Evolutionary conservation across 2,113 vertebrate genomes (phyloP), one percentile per base, ranked within the genome.

Genomic region (Colius striatus): DNA sequence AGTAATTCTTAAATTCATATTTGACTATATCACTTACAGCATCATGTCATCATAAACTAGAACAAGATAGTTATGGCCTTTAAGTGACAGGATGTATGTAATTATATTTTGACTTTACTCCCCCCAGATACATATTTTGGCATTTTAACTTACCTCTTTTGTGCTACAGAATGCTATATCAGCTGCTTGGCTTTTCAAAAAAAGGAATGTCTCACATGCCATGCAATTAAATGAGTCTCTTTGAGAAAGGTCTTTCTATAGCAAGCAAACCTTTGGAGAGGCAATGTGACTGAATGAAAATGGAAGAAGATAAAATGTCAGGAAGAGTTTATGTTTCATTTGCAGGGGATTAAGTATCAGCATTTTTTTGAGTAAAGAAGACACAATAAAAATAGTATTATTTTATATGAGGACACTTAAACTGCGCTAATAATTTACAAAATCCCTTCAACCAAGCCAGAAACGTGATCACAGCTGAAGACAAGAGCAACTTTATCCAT

Each of bases 41-140:
- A 81, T 81, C 85, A 27, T 95, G 68, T 93, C 67, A 80, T 89
- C 60, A 65, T 77, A 63, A 80, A 50, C 60, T 41, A 57, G 78
- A 95, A 85, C 60, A 91, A 85, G 85, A 84, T 29, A 32, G 26
- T 83, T 90, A 63, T 93, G 51, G 63, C 78, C 91, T 94, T 94
- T 93, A 93, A 89, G 85, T 86, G 88, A 84, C 76, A 92, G 92
- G 72, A 84, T 1, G 13, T 92, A 72, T 89, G 86, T 93, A 90
- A 65, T 30, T 90, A 27, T 95, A 90, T 96, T 95, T 95, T 96
- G 95, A 96, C 81, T 94, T 92, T 36, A 2, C 23, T 58, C 92
- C 86, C 61, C n/a, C 68, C 79, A 54, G 70, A 88, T 93, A 55
- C 93, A 76, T 11, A 88, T 95, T 88, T 77, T 96, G 92, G 72